These are phyloP conservation scores for Plebejus argus DNA, from an alignment of 2,888 invertebrate species.

Conservation along the genomic window DNA sequence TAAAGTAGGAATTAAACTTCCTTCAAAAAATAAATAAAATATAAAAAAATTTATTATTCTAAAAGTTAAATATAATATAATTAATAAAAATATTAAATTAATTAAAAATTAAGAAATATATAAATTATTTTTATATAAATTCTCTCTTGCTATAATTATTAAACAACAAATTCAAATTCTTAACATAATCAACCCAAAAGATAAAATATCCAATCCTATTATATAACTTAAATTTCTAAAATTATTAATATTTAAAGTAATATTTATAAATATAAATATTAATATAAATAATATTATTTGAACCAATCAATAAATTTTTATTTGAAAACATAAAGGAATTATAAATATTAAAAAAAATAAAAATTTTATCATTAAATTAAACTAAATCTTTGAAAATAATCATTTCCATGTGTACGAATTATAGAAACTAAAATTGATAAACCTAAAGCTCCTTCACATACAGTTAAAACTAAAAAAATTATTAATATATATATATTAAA, in stretches of 20 bases:
- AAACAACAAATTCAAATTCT: conserved; percentile 82
- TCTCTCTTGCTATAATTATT: conserved; percentile 80
- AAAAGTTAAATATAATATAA: conserved; percentile 82
- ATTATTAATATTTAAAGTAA: conserved; percentile 57
- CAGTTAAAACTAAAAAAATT: conserved; percentile 82
- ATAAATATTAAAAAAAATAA: conserved; percentile 72
- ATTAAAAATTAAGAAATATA: conserved; percentile 76
- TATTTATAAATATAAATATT: conserved; percentile 72
- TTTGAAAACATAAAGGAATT: conserved; percentile 74
- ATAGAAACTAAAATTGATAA: conserved; percentile 82
- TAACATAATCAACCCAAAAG: conserved; percentile 79
- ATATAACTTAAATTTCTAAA: conserved; percentile 67
- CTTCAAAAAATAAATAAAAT: conserved; percentile 88
- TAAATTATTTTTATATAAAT: conserved; percentile 67
- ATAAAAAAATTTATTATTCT: conserved; percentile 79
- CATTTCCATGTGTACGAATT: conserved; percentile 83
- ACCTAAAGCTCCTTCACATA: conserved; percentile 84
- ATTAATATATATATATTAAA: conserved; percentile 80
- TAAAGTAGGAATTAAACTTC: conserved; percentile 84
- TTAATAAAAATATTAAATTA: conserved; percentile 74
- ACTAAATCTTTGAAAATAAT: conserved; percentile 82
- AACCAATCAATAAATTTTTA: conserved; percentile 77
- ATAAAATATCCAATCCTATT: conserved; percentile 74
- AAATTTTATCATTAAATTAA: conserved; percentile 81
- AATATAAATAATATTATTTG: conserved; percentile 75